A percentile compares a stretch with the other conserved stretches of the same genome.
These are phyloP conservation scores for Tinea pellionella DNA, from an alignment of 2,888 invertebrate species.

Conservation along the genomic window DNA sequence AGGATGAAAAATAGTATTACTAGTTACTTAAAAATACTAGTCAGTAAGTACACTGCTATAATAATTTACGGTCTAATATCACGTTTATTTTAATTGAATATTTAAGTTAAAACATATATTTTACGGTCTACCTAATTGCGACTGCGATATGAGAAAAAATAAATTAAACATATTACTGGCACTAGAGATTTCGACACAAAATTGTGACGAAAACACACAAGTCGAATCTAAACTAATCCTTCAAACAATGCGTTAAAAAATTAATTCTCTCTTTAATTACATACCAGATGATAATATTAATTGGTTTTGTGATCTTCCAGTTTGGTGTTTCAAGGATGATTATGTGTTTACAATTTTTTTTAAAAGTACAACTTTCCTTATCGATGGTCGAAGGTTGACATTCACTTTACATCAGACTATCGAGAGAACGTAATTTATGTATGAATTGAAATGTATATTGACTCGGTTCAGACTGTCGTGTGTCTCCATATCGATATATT, in stretches of 20 bases:
- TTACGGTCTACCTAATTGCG: no score
- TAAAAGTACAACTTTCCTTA: neutral
- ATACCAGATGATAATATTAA: conserved; percentile 11
- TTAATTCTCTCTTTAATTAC: conserved; percentile 12
- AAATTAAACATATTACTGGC: no score
- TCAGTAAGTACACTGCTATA: no score
- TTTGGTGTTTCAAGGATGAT: neutral
- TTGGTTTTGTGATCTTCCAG: conserved; percentile 10
- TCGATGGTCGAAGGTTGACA: neutral
- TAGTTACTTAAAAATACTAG: no score
- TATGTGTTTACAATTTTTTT: conserved; percentile 8
- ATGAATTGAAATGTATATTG: neutral
- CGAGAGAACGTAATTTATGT: neutral
- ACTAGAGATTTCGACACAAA: no score
- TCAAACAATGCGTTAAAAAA: conserved; percentile 2
- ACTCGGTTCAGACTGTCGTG: neutral
- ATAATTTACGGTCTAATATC: no score
- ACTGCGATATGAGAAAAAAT: no score
- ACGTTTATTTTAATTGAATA: no score
- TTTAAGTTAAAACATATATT: no score
- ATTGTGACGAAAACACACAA: neutral
- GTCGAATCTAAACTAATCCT: neutral
- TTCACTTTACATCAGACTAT: neutral
- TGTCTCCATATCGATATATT: no score
- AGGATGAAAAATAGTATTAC: no score